Percentiles rank a stretch among this genome's conserved stretches.
Conservation (phyloP, 2,113 vertebrate genomes). For the Salvelinus fontinalis region DNA sequence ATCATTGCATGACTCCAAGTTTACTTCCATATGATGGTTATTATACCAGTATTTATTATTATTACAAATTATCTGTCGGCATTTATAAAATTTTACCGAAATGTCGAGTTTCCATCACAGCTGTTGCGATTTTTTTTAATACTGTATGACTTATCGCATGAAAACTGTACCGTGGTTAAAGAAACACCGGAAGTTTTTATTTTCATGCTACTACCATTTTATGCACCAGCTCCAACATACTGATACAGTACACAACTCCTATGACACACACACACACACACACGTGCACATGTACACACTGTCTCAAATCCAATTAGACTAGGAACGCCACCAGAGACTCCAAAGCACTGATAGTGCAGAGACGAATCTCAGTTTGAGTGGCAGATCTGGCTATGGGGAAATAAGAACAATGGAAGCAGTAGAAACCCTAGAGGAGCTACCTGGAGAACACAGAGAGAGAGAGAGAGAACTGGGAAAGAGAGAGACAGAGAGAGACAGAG, state of each 20-base stretch:
- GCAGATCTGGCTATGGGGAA: not conserved
- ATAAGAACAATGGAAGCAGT: not conserved
- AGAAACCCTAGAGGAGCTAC: not conserved
- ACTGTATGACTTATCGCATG: too few relatives aligned
- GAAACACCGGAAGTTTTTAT: not conserved
- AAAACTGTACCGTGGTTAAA: too few relatives aligned
- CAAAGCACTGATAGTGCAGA: not conserved
- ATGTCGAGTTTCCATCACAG: too few relatives aligned
- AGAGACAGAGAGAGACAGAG: too few relatives aligned
- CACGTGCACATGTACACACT: not conserved
- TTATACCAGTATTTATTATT: too few relatives aligned
- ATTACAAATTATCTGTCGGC: too few relatives aligned
- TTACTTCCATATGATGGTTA: too few relatives aligned
- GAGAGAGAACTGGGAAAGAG: too few relatives aligned
- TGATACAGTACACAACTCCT: not conserved
- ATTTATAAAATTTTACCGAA: too few relatives aligned
- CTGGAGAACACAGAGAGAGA: not conserved
- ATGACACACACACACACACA: not conserved
- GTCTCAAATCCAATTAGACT: constrained; percentile 3
- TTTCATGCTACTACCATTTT: not conserved
- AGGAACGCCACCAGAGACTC: not conserved
- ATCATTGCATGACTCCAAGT: too few relatives aligned
- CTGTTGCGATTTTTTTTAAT: too few relatives aligned
- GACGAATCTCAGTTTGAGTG: not conserved
- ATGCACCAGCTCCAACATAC: not conserved